These are phyloP conservation scores for Cerceris ruficornis DNA, from an alignment of 2,888 invertebrate species.

Conservation along the genomic window DNA sequence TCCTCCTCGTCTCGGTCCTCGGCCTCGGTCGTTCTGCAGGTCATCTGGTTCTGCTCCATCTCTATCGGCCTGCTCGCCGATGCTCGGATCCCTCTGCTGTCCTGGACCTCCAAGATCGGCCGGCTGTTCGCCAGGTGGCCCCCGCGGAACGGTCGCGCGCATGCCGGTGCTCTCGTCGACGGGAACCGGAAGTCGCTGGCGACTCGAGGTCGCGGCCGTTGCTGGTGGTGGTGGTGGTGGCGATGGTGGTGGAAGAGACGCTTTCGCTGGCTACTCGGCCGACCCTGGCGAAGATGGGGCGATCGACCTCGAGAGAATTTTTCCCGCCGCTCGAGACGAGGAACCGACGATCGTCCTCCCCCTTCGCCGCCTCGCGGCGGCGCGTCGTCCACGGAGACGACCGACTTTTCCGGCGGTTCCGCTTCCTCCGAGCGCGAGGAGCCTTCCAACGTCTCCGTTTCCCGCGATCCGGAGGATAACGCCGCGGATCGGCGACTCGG, in stretches of 20 bases:
- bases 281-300: no score
- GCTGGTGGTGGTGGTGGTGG: neutral
- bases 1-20: conserved; percentile 79
- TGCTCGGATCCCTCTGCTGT: conserved; percentile 57
- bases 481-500: neutral
- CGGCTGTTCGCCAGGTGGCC: conserved; percentile 1
- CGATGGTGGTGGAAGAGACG: neutral
- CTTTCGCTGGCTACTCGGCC: neutral
- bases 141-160: neutral
- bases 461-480: no score
- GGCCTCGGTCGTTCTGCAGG: conserved; percentile 54
- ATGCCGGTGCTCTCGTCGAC: no score
- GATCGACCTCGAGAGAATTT: no score
- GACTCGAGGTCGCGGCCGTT: neutral
- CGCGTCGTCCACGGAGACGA: no score
- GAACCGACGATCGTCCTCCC: no score
- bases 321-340: no score
- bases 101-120: conserved; percentile 38
- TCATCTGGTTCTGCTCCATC: conserved; percentile 78
- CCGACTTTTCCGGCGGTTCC: no score
- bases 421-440: no score
- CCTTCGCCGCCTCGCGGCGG: no score
- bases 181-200: neutral
- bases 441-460: no score
- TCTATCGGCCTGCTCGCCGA: conserved; percentile 78